Base-by-base conservation (phyloP, 2,797 vertebrate genomes). In the Crocidura indochinensis region DNA sequence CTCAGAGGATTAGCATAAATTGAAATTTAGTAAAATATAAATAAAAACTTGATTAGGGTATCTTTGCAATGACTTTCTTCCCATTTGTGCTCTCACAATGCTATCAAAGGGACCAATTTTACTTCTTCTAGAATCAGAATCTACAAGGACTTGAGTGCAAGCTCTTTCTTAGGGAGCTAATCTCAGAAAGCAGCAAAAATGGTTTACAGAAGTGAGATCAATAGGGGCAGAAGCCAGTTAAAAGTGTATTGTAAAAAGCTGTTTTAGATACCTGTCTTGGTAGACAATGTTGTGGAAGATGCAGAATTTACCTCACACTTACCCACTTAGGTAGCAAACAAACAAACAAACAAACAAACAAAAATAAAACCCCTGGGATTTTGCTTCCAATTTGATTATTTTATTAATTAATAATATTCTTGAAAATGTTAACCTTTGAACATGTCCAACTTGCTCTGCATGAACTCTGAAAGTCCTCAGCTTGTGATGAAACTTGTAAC, bases 1-100 rank as follows among this genome's bases (percentile, higher is more conserved):
- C 69, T 93, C 29, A 56, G 79, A 80, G 31, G 69, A 74, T 0
- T 88, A 24, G 75, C 27, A 74, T 24, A 85, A 64, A 74, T 2
- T 84, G 53, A 84, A 87, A 88, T 87, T 8, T 38, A 9, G 44
- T 84, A 73, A 74, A 53, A 27, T 27, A 67, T 26, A 86, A 44
- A 75, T 10, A 81, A 8, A 85, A 75, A 76, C 3, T 56, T 86
- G 49, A 83, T 10, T 22, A 49, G 46, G 11, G 6, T 71, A 24
- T 31, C 26, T 77, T 49, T 71, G 27, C 26, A 82, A 56, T 75
- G 6, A 60, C n/a, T 74, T 11, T 49, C 15, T 19, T 29, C 47
- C 79, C 49, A 6, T 38, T 38, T 11, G 10, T n/a, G 0, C 29
- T 64, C 74, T 89, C 31, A 62, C 80, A 91, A 77, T 80, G 81